Evolutionary conservation across 92 coral and sea anemone genomes (phyloP), one percentile per base, ranked within the genome.

Genomic region (Umimayanthus chanpuru): DNA sequence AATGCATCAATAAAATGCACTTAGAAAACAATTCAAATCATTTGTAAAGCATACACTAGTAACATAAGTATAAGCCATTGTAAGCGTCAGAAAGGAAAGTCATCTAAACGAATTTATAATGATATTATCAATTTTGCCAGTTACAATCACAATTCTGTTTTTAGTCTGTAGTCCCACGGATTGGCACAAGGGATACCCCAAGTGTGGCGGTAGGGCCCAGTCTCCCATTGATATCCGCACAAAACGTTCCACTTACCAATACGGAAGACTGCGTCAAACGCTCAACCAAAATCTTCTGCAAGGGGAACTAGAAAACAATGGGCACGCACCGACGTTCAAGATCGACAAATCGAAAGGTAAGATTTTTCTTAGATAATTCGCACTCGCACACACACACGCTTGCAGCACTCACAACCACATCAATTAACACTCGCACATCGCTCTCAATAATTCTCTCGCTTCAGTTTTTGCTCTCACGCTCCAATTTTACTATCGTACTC

Each of bases 131-230:
- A 43, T 53, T 47, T 53, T 53, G 18, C 61, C 61, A 53, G 61
- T 53, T 53, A 8, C 12, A 53, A 53, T 53, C 61, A 8, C 61
- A 53, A 53, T 53, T 32, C 1, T 73, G 16, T 73, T 73, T 29
- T 12, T 14, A 73, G 77, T 73, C 9, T 73, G 40, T 20, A 39
- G 77, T 9, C 77, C 77, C 20, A 7, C 43, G 4, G 77, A 73
- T 73, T 73, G 77, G 77, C 47, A 29, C 43, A 29, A 73, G 23
- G 77, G 41, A 32, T 73, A 73, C 16, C 77, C 77, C 9, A 39
- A 15, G 23, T 73, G 77, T 73, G 77, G 77, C 77, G 16, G 40
- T 11, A 73, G 77, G 25, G 41, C 77, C 47, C 77, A 73, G 77
- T 73, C 77, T 12, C 77, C 77, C 18, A 73, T 73, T 32, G 23